phyloP scores from a whole-genome alignment of 2,797 vertebrate species.

The Danio choprae region DNA sequence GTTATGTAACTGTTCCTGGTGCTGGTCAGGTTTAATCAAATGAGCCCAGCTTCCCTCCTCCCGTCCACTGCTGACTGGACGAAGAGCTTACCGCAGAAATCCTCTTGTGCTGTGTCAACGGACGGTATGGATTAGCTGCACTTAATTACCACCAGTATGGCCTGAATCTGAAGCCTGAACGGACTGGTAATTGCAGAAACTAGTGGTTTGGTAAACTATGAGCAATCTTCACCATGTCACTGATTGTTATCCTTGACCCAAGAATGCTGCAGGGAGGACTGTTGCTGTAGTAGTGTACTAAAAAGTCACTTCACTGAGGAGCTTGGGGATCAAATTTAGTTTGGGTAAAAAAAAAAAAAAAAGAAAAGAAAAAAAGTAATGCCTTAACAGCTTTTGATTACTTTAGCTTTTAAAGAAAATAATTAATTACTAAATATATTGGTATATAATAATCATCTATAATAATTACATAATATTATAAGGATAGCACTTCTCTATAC shows the following conservation, averaged over 20 bases:
- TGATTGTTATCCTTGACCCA: background rate
- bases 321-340: background rate
- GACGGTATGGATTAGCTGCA: slow-evolving; percentile 14
- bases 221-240: background rate
- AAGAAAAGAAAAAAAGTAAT: background rate
- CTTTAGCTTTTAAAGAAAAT: background rate
- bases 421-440: no score
- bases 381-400: background rate
- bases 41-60: slow-evolving; percentile 27
- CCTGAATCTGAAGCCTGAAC: background rate
- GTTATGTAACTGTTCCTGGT: slow-evolving; percentile 55
- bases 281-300: background rate
- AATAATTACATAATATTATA: no score
- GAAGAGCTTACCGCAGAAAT: slow-evolving; percentile 43
- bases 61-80: slow-evolving; percentile 40
- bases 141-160: slow-evolving; percentile 19
- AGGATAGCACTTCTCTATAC: no score
- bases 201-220: background rate
- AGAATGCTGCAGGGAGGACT: background rate
- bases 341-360: background rate
- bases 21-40: slow-evolving; percentile 48
- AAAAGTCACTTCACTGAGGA: background rate
- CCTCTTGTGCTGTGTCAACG: slow-evolving; percentile 29
- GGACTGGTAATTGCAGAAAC: background rate
- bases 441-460: no score